Conservation (phyloP, 1,140 invertebrate genomes). For the Achatina immaculata region DNA sequence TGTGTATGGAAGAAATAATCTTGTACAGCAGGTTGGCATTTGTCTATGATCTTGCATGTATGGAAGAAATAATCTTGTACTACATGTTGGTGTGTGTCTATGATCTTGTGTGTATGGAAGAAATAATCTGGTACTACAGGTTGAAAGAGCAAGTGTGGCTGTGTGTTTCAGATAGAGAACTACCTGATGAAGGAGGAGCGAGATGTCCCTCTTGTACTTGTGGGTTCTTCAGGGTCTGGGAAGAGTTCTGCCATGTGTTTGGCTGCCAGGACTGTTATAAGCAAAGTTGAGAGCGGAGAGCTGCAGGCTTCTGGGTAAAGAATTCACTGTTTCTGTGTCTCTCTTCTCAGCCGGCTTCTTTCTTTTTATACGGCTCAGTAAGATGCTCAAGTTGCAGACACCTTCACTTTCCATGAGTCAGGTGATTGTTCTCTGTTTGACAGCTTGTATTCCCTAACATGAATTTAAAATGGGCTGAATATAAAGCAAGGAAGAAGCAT, state of each 20-base stretch:
- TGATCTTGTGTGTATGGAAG: slow-evolving; percentile 63
- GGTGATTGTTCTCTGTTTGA: too few species aligned
- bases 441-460: too few species aligned
- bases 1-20: slow-evolving; percentile 61
- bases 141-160: too few species aligned
- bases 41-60: too few species aligned
- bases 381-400: too few species aligned
- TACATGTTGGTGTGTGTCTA: slow-evolving; percentile 53
- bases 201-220: slow-evolving; percentile 64
- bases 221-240: slow-evolving; percentile 64
- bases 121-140: slow-evolving; percentile 57
- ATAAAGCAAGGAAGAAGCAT: too few species aligned
- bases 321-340: not conserved
- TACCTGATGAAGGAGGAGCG: slow-evolving; percentile 63
- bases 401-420: too few species aligned
- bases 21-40: slow-evolving; percentile 55
- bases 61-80: slow-evolving; percentile 60
- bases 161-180: slow-evolving; percentile 58
- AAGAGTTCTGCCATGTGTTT: slow-evolving; percentile 66
- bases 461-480: too few species aligned
- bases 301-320: slow-evolving; percentile 50
- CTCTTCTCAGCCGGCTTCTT: not conserved
- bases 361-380: too few species aligned
- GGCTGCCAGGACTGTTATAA: slow-evolving; percentile 50
- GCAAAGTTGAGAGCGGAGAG: slow-evolving; percentile 50